A percentile compares a stretch with the other conserved stretches of the same genome.
Evolutionary conservation across 2,888 invertebrate genomes (phyloP).

Genomic region (Cryptocephalus moraei): DNA sequence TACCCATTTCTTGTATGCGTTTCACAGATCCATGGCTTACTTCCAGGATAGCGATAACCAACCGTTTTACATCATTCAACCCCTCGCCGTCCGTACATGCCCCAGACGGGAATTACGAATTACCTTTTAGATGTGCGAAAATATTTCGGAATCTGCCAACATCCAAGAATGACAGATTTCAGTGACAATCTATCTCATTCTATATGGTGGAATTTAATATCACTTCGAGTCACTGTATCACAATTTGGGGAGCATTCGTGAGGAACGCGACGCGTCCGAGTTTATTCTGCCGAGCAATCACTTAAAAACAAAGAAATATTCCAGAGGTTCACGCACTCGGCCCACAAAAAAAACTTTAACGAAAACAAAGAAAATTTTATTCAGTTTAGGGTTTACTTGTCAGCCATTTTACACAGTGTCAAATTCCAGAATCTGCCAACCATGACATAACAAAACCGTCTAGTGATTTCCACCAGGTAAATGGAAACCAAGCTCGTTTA

Average conservation of each 20-base stretch:
- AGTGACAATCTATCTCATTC: conserved; percentile 35
- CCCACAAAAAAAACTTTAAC: conserved; percentile 28
- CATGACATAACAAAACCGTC: conserved; percentile 11
- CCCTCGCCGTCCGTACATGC: too few species aligned
- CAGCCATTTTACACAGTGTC: conserved; percentile 40
- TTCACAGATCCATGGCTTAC: too few species aligned
- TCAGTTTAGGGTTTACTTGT: conserved; percentile 31
- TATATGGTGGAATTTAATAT: conserved; percentile 34
- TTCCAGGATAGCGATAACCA: too few species aligned
- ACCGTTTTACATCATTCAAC: too few species aligned
- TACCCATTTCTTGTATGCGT: too few species aligned
- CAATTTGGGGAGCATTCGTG: conserved; percentile 8
- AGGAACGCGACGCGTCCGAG: neutral
- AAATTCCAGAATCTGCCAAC: conserved; percentile 38
- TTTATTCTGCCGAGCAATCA: neutral
- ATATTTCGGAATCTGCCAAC: conserved; percentile 27
- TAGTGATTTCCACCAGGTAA: conserved; percentile 2
- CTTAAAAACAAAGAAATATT: conserved; percentile 9
- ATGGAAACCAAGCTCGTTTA: conserved; percentile 1
- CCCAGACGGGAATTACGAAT: conserved; percentile 7
- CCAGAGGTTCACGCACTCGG: conserved; percentile 16
- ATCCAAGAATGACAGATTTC: conserved; percentile 32
- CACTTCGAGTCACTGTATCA: conserved; percentile 24
- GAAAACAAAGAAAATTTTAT: conserved; percentile 40
- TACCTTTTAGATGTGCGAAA: conserved; percentile 30